Percentiles rank a stretch among this genome's conserved stretches.
These are phyloP conservation scores for Erynnis tages DNA, from an alignment of 2,888 invertebrate genomes.

Conservation along the genomic window DNA sequence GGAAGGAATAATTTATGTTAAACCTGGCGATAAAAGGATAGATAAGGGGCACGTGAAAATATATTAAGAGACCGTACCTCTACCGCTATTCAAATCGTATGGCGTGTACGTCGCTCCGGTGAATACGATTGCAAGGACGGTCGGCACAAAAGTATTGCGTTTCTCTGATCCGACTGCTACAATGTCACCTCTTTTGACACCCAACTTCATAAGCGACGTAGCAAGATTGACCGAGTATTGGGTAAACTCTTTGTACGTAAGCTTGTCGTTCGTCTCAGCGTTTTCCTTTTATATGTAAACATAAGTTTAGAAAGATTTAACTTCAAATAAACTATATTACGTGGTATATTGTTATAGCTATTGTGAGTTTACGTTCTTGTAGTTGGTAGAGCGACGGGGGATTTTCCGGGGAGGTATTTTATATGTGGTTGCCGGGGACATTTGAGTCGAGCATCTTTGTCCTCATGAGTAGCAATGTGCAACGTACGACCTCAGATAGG, in stretches of 20 bases:
- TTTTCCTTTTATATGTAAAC: conserved; percentile 64
- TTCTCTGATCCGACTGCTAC: conserved; percentile 83
- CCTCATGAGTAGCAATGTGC: too few species aligned
- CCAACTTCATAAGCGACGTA: conserved; percentile 67
- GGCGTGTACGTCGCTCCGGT: conserved; percentile 59
- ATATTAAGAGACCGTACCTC: conserved; percentile 40
- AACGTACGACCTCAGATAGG: too few species aligned
- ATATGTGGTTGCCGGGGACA: too few species aligned
- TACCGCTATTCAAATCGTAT: conserved; percentile 51
- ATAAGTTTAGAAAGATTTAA: neutral
- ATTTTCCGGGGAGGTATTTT: too few species aligned
- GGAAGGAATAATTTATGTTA: conserved; percentile 40
- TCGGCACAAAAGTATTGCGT: conserved; percentile 76
- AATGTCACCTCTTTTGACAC: conserved; percentile 73
- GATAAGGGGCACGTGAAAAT: conserved; percentile 9
- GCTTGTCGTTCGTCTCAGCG: conserved; percentile 71
- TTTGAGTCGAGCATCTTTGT: too few species aligned
- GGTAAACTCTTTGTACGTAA: conserved; percentile 76
- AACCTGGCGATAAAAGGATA: conserved; percentile 10
- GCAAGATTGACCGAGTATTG: conserved; percentile 78
- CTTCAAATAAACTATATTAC: too few species aligned
- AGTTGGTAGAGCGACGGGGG: too few species aligned
- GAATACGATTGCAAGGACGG: conserved; percentile 75
- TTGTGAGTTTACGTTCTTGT: too few species aligned
- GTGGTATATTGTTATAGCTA: too few species aligned